phyloP scores from a whole-genome alignment of 2,888 invertebrate genomes.

The Chouioia cunea region DNA sequence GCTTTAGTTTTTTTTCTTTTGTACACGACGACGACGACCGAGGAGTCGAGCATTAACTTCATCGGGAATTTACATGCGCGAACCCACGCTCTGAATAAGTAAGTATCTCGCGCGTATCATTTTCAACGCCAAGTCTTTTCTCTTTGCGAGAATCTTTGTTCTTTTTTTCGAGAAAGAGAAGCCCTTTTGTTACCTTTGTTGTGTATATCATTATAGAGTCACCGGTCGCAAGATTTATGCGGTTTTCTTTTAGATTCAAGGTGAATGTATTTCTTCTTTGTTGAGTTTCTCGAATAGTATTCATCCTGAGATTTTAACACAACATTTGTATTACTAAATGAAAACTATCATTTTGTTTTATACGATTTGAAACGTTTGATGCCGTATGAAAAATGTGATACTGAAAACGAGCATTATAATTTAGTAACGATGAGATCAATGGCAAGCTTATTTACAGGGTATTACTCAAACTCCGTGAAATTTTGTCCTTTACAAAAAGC shows the following conservation, averaged over 20 bases:
- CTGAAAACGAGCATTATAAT: background rate
- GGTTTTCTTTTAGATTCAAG: background rate
- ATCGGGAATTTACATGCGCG: conserved; percentile 52
- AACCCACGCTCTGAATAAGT: conserved; percentile 43
- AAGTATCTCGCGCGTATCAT: conserved; percentile 28
- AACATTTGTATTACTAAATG: too few relatives aligned
- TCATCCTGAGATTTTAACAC: too few relatives aligned
- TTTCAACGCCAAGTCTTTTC: conserved; percentile 17
- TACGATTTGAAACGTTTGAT: too few relatives aligned
- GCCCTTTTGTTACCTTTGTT: background rate
- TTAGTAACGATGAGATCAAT: conserved; percentile 17
- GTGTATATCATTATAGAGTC: conserved; percentile 21
- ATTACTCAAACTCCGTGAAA: conserved; percentile 14
- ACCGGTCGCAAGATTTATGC: conserved; percentile 1
- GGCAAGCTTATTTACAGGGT: background rate
- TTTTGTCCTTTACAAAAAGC: background rate
- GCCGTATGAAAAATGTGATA: background rate
- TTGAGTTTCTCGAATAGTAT: too few relatives aligned
- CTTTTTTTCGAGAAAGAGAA: background rate
- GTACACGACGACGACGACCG: conserved; percentile 2
- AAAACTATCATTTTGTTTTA: too few relatives aligned
- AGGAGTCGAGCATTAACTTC: conserved; percentile 52
- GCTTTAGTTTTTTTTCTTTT: conserved; percentile 24
- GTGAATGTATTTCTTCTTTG: too few relatives aligned
- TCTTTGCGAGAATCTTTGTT: conserved; percentile 14